phyloP scores from a whole-genome alignment of 1,140 invertebrate species.

The Caenorhabditis tropicalis region DNA sequence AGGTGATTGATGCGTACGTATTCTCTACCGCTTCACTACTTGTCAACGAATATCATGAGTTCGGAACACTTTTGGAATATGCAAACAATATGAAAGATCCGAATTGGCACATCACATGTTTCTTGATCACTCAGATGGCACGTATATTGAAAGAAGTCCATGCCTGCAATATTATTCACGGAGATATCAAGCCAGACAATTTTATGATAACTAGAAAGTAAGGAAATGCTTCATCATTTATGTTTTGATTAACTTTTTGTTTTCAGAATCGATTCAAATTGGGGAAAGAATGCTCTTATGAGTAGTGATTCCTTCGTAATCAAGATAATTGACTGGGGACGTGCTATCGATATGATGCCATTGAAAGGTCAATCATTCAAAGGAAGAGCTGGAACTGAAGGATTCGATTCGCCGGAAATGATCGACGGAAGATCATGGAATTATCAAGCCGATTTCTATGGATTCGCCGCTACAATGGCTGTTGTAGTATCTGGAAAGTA shows the following conservation, averaged over 20 bases:
- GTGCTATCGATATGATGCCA: conserved; percentile 56
- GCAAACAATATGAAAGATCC: conserved; percentile 24
- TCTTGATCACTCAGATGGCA: conserved; percentile 51
- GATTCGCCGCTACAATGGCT: conserved; percentile 51
- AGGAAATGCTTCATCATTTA: neutral
- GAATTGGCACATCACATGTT: conserved; percentile 47
- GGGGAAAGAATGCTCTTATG: conserved; percentile 38
- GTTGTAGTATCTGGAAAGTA: conserved; percentile 47
- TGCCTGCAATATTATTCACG: conserved; percentile 47
- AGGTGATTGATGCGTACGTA: conserved; percentile 53
- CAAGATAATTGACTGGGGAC: conserved; percentile 58
- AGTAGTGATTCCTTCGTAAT: conserved; percentile 11
- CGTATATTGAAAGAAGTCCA: conserved; percentile 50
- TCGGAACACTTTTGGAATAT: conserved; percentile 49
- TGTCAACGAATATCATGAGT: conserved; percentile 54
- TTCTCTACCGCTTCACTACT: conserved; percentile 51
- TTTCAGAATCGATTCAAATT: conserved; percentile 44
- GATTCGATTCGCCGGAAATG: conserved; percentile 58
- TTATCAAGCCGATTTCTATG: conserved; percentile 56
- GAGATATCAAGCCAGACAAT: conserved; percentile 58
- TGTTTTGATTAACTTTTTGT: neutral
- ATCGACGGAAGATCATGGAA: conserved; percentile 52
- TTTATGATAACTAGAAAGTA: conserved; percentile 55
- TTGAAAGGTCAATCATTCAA: conserved; percentile 39
- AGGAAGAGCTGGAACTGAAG: conserved; percentile 52